Evolutionary conservation across 2,113 vertebrate genomes (phyloP).

Genomic region (Ifrita kowaldi): DNA sequence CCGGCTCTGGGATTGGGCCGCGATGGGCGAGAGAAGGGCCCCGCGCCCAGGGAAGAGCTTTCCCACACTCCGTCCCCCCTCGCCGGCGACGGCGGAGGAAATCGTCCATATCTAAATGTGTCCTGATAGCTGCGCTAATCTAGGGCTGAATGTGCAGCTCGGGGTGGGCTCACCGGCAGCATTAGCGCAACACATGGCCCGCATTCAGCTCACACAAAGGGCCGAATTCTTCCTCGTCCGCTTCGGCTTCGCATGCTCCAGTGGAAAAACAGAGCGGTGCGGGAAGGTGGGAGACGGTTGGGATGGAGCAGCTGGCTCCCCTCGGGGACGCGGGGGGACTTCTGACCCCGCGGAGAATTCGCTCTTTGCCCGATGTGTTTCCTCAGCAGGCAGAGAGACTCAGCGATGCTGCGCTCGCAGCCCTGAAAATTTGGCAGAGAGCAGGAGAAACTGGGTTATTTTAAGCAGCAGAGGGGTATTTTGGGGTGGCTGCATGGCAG

Average conservation of each 20-base stretch:
- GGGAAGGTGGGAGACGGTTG: not conserved
- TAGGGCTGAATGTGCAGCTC: conserved; percentile 78
- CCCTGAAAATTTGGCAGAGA: not conserved
- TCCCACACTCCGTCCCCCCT: conserved; percentile 80
- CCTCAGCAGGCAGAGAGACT: not conserved
- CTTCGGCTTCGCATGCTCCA: not conserved
- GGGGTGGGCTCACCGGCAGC: conserved; percentile 80
- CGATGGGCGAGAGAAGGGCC: conserved; percentile 40
- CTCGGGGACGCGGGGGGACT: not conserved
- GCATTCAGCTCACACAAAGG: conserved; percentile 80
- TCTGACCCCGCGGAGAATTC: not conserved
- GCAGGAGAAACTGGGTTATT: not conserved
- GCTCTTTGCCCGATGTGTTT: rapidly evolving
- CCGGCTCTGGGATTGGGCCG: conserved; percentile 32
- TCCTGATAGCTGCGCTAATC: conserved; percentile 83
- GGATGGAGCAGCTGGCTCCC: conserved; percentile 5
- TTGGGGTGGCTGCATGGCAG: not conserved
- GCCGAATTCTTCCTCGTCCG: conserved; percentile 64
- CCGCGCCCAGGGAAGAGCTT: conserved; percentile 58
- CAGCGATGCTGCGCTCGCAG: rapidly evolving
- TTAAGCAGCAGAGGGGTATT: not conserved
- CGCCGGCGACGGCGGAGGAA: conserved; percentile 78
- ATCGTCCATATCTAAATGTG: conserved; percentile 84
- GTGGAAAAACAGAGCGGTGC: not conserved
- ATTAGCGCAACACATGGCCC: conserved; percentile 83